Percentiles rank a stretch among this genome's conserved stretches.
Evolutionary conservation across 2,797 vertebrate genomes (phyloP).

Genomic region (Rhynchonycteris naso): DNA sequence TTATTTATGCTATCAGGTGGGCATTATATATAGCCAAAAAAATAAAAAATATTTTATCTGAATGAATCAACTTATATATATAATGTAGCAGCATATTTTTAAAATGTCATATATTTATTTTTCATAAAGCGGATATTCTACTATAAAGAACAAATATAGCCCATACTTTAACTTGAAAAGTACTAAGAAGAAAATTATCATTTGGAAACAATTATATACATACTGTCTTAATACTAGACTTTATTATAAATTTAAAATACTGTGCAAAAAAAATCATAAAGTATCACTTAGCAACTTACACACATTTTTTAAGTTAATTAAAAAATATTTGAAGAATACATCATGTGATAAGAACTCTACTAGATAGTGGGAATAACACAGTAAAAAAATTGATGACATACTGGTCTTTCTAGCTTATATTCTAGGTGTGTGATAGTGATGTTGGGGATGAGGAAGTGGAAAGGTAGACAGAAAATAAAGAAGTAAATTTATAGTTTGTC

Average conservation of each 20-base stretch:
- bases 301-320: slow-evolving; percentile 7
- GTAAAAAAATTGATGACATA: neutral
- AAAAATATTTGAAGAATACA: slow-evolving; percentile 43
- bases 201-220: slow-evolving; percentile 34
- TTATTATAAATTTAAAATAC: slow-evolving; percentile 31
- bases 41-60: slow-evolving; percentile 39
- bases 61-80: slow-evolving; percentile 52
- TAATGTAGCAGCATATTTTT: slow-evolving; percentile 58
- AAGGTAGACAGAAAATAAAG: neutral
- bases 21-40: slow-evolving; percentile 12
- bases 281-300: neutral
- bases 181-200: slow-evolving; percentile 40
- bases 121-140: neutral
- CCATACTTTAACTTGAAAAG: neutral
- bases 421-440: neutral
- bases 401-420: neutral
- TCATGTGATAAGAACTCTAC: neutral
- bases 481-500: neutral
- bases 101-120: slow-evolving; percentile 46
- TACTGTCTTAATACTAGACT: neutral
- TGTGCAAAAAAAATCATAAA: neutral
- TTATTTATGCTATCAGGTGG: neutral
- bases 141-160: neutral
- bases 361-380: neutral
- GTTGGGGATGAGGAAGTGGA: neutral